Percentiles rank a stretch among this genome's conserved stretches.
These are phyloP conservation scores for Microcebus lehilahytsara DNA, from an alignment of 2,113 vertebrate genomes.

Conservation along the genomic window DNA sequence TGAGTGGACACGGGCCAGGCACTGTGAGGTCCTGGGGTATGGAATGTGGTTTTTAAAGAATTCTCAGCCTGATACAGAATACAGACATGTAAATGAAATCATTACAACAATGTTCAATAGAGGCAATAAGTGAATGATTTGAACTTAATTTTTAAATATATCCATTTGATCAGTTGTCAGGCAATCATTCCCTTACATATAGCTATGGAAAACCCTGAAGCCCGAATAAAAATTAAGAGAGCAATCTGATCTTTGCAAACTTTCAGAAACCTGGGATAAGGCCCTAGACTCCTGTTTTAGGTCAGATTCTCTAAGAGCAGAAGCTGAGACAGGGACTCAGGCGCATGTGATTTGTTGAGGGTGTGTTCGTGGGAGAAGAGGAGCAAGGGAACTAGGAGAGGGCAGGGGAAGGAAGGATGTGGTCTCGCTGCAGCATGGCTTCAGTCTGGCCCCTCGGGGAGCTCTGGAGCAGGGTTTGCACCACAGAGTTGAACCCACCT, in stretches of 20 bases:
- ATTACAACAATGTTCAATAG: not conserved
- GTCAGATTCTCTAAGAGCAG: not conserved
- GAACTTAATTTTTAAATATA: not conserved
- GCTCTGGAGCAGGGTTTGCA: not conserved
- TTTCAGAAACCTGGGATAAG: not conserved
- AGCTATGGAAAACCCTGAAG: not conserved
- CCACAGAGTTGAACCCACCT: not conserved
- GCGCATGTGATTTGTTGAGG: not conserved
- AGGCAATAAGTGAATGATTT: not conserved
- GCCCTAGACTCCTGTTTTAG: not conserved
- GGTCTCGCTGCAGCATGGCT: not conserved
- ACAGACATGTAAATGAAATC: not conserved
- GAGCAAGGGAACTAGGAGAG: no score
- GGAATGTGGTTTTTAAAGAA: not conserved
- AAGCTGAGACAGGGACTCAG: not conserved
- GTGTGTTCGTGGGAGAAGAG: not conserved
- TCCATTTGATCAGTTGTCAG: not conserved
- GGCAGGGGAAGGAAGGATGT: not conserved
- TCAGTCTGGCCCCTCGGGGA: not conserved
- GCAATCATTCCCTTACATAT: not conserved
- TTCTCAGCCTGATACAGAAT: not conserved
- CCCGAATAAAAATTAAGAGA: not conserved
- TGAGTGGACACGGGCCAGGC: no score
- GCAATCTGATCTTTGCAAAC: not conserved
- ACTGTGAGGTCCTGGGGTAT: not conserved